A percentile compares a stretch with the other conserved stretches of the same genome.
These are phyloP conservation scores for Clarias fuscus DNA, from an alignment of 2,797 vertebrate species.

Conservation along the genomic window DNA sequence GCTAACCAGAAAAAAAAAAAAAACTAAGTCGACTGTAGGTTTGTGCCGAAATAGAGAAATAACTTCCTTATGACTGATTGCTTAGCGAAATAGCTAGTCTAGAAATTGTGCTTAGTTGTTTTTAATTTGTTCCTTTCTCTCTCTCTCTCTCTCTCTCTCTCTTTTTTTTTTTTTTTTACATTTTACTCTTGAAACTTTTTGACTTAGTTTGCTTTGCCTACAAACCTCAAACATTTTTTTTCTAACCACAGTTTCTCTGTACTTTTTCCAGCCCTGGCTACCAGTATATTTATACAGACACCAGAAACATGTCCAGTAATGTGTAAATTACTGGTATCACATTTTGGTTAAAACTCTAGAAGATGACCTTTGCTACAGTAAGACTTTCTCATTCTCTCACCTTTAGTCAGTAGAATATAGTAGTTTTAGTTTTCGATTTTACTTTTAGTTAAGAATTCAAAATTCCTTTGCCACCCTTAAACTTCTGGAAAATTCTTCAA, in stretches of 20 bases:
- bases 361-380: background rate
- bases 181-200: background rate
- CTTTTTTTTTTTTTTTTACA: background rate
- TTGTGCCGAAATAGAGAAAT: background rate
- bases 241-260: background rate
- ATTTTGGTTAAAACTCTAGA: background rate
- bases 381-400: background rate
- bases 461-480: background rate
- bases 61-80: background rate
- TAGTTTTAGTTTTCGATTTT: background rate
- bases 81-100: background rate
- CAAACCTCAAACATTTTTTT: background rate
- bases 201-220: background rate
- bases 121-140: background rate
- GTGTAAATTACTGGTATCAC: background rate
- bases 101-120: background rate
- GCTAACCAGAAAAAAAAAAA: background rate
- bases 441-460: background rate
- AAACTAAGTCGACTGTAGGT: background rate
- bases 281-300: background rate
- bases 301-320: background rate
- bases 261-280: background rate
- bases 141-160: no score
- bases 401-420: background rate
- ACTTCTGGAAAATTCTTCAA: background rate